phyloP scores from a whole-genome alignment of 2,888 invertebrate species.

The Uropetala carovei region DNA sequence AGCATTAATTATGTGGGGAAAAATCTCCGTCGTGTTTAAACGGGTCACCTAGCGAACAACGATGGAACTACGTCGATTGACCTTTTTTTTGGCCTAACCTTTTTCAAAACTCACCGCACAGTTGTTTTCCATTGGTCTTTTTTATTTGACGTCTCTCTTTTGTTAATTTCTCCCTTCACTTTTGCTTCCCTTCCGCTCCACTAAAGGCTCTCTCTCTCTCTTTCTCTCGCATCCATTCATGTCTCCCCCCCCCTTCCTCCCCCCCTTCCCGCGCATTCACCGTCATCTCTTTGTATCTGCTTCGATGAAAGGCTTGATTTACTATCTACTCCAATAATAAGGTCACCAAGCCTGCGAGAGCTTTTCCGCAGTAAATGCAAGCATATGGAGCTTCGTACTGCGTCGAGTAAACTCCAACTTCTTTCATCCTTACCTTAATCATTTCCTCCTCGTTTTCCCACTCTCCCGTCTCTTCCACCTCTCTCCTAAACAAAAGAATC shows the following conservation, averaged over 20 bases:
- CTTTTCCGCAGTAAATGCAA: not conserved
- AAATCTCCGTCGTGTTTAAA: not conserved
- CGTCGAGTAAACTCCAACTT: not conserved
- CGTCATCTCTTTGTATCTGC: not conserved
- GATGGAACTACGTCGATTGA: slow-evolving; percentile 4
- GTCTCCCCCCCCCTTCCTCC: not conserved
- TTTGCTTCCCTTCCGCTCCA: no score
- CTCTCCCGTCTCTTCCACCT: not conserved
- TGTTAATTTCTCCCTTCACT: no score
- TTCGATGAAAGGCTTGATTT: slow-evolving; percentile 15
- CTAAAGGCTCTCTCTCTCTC: not conserved
- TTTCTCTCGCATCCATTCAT: not conserved
- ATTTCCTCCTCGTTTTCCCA: not conserved
- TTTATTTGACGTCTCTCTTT: no score
- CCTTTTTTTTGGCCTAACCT: not conserved
- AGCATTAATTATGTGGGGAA: no score
- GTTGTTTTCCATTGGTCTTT: not conserved
- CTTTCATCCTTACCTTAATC: not conserved
- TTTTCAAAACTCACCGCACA: not conserved
- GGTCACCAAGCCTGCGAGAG: not conserved
- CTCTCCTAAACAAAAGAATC: no score
- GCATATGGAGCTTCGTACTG: not conserved
- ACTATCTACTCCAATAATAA: not conserved
- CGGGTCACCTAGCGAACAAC: not conserved
- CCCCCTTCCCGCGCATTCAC: not conserved